Percentiles rank a stretch among this genome's conserved stretches.
Conservation (phyloP, 2,888 invertebrate genomes). For the Acronicta alni region DNA sequence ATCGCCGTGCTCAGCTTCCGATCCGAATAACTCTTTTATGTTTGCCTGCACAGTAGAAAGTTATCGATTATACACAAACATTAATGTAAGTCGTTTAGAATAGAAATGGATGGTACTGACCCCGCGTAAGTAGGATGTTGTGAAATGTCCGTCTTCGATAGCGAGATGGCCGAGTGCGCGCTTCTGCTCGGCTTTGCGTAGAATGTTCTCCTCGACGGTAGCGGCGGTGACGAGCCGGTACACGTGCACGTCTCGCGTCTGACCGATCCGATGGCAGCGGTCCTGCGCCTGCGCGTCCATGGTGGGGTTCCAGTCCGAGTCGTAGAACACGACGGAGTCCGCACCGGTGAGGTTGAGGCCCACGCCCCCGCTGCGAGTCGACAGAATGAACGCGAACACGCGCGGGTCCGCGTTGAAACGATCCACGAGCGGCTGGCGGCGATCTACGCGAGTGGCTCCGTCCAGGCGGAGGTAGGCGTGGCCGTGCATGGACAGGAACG, state of each 20-base stretch:
- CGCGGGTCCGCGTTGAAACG: slow-evolving; percentile 98
- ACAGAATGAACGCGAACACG: slow-evolving; percentile 99
- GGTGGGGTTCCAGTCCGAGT: slow-evolving; percentile 99
- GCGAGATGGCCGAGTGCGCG: slow-evolving; percentile 98
- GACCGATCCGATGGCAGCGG: slow-evolving; percentile 99
- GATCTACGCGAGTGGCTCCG: slow-evolving; percentile 98
- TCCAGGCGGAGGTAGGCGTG: slow-evolving; percentile 98
- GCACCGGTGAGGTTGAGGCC: slow-evolving; percentile 99
- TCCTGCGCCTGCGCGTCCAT: slow-evolving; percentile 99
- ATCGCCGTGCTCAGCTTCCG: slow-evolving; percentile 90
- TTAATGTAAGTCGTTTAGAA: no score
- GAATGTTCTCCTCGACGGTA: slow-evolving; percentile 99
- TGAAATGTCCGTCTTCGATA: slow-evolving; percentile 99
- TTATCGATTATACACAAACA: no score
- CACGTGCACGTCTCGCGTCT: slow-evolving; percentile 99
- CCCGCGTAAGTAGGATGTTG: slow-evolving; percentile 97
- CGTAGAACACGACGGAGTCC: slow-evolving; percentile 99
- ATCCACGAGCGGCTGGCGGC: slow-evolving; percentile 98
- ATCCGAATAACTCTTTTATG: slow-evolving; percentile 97
- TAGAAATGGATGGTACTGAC: slow-evolving; percentile 52
- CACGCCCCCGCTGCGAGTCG: slow-evolving; percentile 98
- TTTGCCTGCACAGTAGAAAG: slow-evolving; percentile 91
- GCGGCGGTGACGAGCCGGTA: slow-evolving; percentile 98
- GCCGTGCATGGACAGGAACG: slow-evolving; percentile 98
- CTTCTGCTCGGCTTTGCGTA: slow-evolving; percentile 99